Evolutionary conservation across 2,113 vertebrate species (phyloP).

Genomic region (Eleginops maclovinus): DNA sequence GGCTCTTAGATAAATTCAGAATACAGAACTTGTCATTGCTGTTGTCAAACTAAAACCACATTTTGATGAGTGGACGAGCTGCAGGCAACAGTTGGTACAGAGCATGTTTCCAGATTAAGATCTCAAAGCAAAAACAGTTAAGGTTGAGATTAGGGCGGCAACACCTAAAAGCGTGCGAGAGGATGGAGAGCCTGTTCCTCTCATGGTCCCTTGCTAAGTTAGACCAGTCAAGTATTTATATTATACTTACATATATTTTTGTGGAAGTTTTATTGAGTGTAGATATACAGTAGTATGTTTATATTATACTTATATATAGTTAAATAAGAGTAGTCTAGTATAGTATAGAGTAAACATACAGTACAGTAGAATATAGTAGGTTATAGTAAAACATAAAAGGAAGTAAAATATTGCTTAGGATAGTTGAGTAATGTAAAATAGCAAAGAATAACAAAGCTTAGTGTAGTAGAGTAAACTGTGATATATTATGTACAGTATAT

Average conservation of each 20-base stretch:
- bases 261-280: not conserved
- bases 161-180: not conserved
- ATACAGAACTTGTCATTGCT: not conserved
- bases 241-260: not conserved
- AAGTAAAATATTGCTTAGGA: not conserved
- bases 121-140: not conserved
- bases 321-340: not conserved
- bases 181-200: not conserved
- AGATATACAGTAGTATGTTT: not conserved
- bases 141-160: not conserved
- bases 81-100: not conserved
- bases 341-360: not conserved
- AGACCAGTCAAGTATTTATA: not conserved
- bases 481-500: not conserved
- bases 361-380: no score
- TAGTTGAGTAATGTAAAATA: not conserved
- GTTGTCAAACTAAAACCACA: not conserved
- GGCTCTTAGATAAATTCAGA: not conserved
- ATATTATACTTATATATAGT: no score
- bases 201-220: no score
- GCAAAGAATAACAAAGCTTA: not conserved
- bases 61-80: not conserved
- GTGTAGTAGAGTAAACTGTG: not conserved
- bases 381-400: not conserved
- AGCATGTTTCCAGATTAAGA: not conserved